phyloP scores from a whole-genome alignment of 2,797 vertebrate species.

The Melanotaenia nigrans region DNA sequence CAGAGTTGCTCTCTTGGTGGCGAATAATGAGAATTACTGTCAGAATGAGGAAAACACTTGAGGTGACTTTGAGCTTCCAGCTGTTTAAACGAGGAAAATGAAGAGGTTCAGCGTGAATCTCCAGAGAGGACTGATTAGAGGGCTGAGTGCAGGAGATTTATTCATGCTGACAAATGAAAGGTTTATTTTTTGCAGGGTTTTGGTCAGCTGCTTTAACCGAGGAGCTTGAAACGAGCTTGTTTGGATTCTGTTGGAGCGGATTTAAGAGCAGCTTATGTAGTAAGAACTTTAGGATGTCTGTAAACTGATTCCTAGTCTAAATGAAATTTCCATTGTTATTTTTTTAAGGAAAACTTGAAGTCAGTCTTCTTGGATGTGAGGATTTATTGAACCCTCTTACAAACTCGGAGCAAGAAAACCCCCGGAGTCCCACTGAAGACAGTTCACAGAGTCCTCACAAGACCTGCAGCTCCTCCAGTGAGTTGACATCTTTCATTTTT shows the following conservation, averaged over 20 bases:
- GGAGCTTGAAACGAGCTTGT: neutral
- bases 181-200: constrained; percentile 24
- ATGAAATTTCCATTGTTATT: neutral
- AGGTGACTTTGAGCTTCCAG: constrained; percentile 39
- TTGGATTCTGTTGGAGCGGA: neutral
- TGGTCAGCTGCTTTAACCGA: neutral
- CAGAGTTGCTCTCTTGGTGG: constrained; percentile 51
- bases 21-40: constrained; percentile 38
- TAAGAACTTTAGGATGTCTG: no score
- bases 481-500: constrained; percentile 47
- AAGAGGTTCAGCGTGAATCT: constrained; percentile 27
- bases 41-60: constrained; percentile 29
- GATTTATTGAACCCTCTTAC: constrained; percentile 76
- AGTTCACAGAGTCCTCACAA: constrained; percentile 60
- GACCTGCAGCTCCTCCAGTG: constrained; percentile 70
- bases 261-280: neutral
- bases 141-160: constrained; percentile 37
- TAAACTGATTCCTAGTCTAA: neutral
- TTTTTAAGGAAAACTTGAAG: constrained; percentile 87
- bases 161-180: constrained; percentile 42
- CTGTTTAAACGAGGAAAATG: constrained; percentile 25
- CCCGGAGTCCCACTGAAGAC: constrained; percentile 51
- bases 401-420: constrained; percentile 66
- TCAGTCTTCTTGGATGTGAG: constrained; percentile 89
- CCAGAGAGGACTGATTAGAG: constrained; percentile 50